Conservation (phyloP, 2,113 vertebrate species). For the Charina bottae region DNA sequence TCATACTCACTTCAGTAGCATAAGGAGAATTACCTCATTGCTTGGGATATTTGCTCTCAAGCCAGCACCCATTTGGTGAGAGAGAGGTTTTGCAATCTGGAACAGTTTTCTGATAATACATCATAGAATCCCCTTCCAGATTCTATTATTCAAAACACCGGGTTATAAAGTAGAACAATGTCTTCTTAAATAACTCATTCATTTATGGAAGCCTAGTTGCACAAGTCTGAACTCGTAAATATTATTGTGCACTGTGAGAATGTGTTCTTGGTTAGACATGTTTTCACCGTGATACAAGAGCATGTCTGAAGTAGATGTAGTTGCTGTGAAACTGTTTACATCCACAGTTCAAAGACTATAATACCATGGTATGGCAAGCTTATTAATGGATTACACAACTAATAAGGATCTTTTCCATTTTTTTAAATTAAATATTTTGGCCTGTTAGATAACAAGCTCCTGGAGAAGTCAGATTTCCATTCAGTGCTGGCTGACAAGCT, state of each 20-base stretch:
- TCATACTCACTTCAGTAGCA: neutral
- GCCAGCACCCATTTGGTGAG: neutral
- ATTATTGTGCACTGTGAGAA: neutral
- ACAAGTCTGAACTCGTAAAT: neutral
- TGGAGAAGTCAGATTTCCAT: constrained; percentile 94
- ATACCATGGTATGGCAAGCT: neutral
- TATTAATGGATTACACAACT: neutral
- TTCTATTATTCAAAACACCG: neutral
- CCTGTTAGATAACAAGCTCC: constrained; percentile 87
- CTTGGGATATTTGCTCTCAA: neutral
- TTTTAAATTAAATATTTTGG: constrained; percentile 11
- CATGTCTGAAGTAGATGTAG: neutral
- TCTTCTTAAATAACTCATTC: neutral
- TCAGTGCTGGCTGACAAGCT: constrained; percentile 90
- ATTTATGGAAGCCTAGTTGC: neutral
- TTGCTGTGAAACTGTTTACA: rapidly evolving
- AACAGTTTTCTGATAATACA: neutral
- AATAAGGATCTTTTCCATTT: neutral
- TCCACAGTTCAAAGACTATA: neutral
- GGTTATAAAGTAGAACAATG: neutral
- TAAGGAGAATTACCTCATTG: neutral
- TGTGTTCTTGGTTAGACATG: neutral
- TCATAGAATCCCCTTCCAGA: neutral
- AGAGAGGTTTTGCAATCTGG: neutral
- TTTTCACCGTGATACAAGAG: neutral